phyloP scores from a whole-genome alignment of 2,113 vertebrate species.

The Orthonyx spaldingii region DNA sequence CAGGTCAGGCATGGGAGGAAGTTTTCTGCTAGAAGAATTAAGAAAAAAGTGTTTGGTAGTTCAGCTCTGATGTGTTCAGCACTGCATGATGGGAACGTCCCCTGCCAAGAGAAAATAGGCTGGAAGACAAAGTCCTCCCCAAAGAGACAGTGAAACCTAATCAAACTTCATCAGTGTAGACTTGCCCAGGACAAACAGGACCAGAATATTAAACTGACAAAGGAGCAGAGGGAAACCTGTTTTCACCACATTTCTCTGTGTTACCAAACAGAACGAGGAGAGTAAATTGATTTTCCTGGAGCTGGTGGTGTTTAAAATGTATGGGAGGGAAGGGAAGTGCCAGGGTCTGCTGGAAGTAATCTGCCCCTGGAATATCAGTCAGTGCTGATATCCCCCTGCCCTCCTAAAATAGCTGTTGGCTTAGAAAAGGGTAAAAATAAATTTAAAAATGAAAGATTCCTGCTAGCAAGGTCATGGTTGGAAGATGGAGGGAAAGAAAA shows the following conservation, averaged over 20 bases:
- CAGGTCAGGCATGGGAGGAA: background rate
- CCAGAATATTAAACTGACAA: slow-evolving; percentile 4
- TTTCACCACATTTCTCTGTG: background rate
- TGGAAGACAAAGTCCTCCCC: slow-evolving; percentile 10
- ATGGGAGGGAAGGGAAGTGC: background rate
- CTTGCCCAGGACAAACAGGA: background rate
- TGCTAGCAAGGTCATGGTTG: background rate
- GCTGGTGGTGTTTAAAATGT: background rate
- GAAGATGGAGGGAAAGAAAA: background rate
- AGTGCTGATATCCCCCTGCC: background rate
- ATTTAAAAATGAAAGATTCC: background rate
- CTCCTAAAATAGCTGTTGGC: background rate
- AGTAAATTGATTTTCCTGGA: background rate
- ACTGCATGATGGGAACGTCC: background rate
- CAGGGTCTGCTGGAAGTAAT: background rate
- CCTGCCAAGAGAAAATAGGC: background rate
- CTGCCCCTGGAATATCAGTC: background rate
- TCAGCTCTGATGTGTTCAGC: background rate
- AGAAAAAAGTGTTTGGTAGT: background rate
- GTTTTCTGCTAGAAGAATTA: background rate
- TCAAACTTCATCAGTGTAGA: background rate
- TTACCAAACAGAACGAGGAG: background rate
- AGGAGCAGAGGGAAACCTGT: background rate
- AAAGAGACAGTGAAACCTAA: background rate
- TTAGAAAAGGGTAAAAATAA: background rate